Percentiles rank a stretch among this genome's conserved stretches.
phyloP scores from a whole-genome alignment of 2,113 vertebrate species.

The Salvelinus sp. region DNA sequence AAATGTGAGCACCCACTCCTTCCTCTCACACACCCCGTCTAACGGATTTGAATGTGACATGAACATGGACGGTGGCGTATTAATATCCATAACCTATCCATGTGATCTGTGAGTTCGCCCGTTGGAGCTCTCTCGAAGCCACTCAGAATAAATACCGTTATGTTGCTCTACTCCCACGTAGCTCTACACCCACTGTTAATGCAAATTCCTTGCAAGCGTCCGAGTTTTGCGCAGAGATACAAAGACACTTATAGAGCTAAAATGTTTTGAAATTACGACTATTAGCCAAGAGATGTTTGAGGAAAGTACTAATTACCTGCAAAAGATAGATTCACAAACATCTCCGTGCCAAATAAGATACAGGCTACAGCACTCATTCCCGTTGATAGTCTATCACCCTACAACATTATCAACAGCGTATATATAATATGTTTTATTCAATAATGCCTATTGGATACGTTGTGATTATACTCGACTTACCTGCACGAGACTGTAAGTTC shows the following conservation, averaged over 20 bases:
- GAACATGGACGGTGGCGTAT: slow-evolving; percentile 8
- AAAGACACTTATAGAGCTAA: not conserved
- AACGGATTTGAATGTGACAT: not conserved
- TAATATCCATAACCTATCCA: slow-evolving; percentile 24
- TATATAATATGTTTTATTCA: not conserved
- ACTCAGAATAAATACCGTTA: slow-evolving; percentile 53
- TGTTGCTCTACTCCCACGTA: slow-evolving; percentile 51
- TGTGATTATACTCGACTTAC: slow-evolving; percentile 65
- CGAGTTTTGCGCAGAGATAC: slow-evolving; percentile 4
- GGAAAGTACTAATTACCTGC: not conserved
- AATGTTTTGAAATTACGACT: not conserved
- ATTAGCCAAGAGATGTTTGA: not conserved
- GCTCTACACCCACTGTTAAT: slow-evolving; percentile 55
- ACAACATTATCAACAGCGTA: not conserved
- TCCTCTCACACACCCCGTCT: not conserved
- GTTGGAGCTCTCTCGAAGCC: slow-evolving; percentile 40
- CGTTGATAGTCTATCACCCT: not conserved
- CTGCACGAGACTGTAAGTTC: slow-evolving; percentile 92
- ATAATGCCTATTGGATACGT: slow-evolving; percentile 8
- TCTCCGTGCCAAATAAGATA: not conserved
- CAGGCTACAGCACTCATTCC: no score
- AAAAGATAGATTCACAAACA: not conserved
- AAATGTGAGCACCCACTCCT: not conserved
- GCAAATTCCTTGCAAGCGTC: slow-evolving; percentile 20
- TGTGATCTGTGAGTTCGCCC: slow-evolving; percentile 46